Base-by-base conservation (phyloP, 1,140 invertebrate genomes). In the Platorchestia sp. region DNA sequence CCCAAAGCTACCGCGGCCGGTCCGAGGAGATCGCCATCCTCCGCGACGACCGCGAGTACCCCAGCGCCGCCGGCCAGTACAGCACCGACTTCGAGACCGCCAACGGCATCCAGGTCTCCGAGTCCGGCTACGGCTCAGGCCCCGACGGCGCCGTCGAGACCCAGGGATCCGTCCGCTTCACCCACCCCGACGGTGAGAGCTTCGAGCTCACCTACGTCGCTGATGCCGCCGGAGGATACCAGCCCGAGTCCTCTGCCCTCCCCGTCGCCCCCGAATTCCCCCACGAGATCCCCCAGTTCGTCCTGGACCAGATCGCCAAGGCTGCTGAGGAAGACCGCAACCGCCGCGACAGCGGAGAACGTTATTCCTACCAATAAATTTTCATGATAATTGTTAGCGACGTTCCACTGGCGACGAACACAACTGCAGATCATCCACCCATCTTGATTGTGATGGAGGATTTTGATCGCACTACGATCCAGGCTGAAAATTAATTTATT, bases 171-270 rank as follows among this genome's bases (percentile, higher is more conserved):
- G 86, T 89, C 10, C 22, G 41, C 22, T 98, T 97, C 96, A 97
- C 97, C 95, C 97, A 97, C 95, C 97, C 97, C 96, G 97, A 97
- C 86, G 97, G 97, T 27, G 96, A 96, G 96, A 97, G 97, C 44
- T 97, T 98, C 96, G 97, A 97, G 95, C 97, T 97, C 96, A 97
- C 97, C 96, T 97, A 97, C 96, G 97, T 97, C 45, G 97, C 97
- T 96, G 97, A 97, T 95, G 96, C 95, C 90, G 96, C 95, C 75
- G 96, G 96, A n/a, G 98, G 98, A 96, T 98, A 97, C 97, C 97
- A 97, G 95, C 97, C 97, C 43, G 97, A 97, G 95, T 97, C 97
- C 96, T 97, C 97, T 96, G 97, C 97, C 96, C 97, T 98, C 43
- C 97, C 97, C 53, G 97, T 97, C 89, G 97, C 97, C 41, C 96